phyloP scores from a whole-genome alignment of 2,113 vertebrate species.

The Hemiscyllium ocellatum region DNA sequence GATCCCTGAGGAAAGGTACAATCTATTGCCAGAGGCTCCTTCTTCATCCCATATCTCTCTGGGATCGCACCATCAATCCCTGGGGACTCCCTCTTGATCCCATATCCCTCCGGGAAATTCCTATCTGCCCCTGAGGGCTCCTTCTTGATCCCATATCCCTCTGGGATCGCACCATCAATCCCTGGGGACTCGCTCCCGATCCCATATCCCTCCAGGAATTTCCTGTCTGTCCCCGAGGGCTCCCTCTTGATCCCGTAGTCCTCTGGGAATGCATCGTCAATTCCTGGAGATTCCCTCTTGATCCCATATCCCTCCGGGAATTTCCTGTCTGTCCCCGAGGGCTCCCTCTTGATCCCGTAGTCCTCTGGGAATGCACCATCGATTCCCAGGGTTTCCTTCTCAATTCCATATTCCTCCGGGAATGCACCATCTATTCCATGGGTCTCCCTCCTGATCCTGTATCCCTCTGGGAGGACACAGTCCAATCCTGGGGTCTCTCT shows the following conservation, averaged over 20 bases:
- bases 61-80: too few species aligned
- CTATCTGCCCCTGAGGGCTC: background rate
- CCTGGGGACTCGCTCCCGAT: background rate
- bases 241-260: background rate
- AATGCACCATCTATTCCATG: background rate
- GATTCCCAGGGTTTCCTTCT: background rate
- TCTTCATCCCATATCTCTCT: background rate
- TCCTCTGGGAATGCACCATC: background rate
- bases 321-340: background rate
- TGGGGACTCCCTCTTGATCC: background rate
- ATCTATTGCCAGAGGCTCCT: background rate
- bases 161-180: background rate
- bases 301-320: too few species aligned
- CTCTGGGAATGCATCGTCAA: background rate
- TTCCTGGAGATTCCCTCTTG: background rate
- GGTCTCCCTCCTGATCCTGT: background rate
- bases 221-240: background rate
- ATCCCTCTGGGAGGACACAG: background rate
- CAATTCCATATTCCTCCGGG: background rate
- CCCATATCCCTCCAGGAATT: background rate
- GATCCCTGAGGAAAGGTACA: too few species aligned
- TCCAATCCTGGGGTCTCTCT: background rate
- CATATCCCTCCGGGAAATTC: slow-evolving; percentile 28
- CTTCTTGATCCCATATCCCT: background rate
- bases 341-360: background rate